These are phyloP conservation scores for Dunckerocampus dactyliophorus DNA, from an alignment of 2,113 vertebrate species.

Conservation along the genomic window DNA sequence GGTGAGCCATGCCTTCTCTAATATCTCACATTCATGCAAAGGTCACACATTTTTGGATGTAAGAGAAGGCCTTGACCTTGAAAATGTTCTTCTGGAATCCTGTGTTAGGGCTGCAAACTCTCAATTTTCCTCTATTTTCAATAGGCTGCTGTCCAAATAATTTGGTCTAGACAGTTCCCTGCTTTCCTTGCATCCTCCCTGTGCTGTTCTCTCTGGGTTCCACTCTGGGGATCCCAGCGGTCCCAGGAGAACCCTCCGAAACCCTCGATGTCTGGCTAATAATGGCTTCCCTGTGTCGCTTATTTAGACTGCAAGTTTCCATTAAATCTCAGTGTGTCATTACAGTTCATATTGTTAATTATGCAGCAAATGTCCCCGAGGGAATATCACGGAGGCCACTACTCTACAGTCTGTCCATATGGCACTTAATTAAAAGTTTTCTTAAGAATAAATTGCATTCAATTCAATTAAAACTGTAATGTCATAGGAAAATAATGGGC, in stretches of 20 bases:
- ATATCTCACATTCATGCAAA: no score
- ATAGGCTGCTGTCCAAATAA: no score
- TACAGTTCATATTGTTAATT: constrained; percentile 84
- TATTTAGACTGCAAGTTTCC: constrained; percentile 76
- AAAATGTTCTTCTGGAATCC: no score
- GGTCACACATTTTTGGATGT: no score
- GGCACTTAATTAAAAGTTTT: constrained; percentile 85
- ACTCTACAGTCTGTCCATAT: constrained; percentile 78
- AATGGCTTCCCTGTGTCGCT: constrained; percentile 67
- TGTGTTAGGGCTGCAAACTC: no score
- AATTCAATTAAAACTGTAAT: constrained; percentile 83
- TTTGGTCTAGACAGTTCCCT: no score
- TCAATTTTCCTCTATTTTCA: no score
- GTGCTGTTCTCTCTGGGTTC: constrained; percentile 41
- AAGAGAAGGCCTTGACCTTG: no score
- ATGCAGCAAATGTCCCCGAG: constrained; percentile 76
- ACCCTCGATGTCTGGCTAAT: constrained; percentile 60
- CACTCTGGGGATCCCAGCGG: constrained; percentile 39
- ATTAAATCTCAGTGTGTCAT: constrained; percentile 79
- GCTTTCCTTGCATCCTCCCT: no score
- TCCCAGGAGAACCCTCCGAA: constrained; percentile 60
- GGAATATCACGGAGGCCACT: constrained; percentile 76
- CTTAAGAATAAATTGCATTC: constrained; percentile 82
- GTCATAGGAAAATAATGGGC: constrained; percentile 79
- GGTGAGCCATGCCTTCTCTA: no score